Evolutionary conservation across 2,113 vertebrate genomes (phyloP).

Genomic region (Petromus typicus): DNA sequence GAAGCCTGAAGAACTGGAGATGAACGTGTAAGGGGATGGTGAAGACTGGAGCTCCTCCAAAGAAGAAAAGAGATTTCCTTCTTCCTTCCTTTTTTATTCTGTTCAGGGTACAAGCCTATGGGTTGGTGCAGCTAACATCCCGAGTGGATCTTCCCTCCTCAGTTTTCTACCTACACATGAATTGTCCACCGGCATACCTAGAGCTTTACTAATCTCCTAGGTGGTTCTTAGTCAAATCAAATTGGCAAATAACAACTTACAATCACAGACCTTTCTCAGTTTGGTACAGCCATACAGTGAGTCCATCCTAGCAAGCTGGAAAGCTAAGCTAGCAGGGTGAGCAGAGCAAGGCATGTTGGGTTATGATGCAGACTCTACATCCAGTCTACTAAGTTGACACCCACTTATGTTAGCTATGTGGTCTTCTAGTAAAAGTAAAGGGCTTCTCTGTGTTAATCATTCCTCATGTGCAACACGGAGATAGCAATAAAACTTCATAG

Average conservation of each 20-base stretch:
- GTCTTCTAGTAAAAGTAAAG: not conserved
- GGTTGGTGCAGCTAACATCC: not conserved
- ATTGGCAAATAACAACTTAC: not conserved
- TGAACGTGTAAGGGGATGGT: not conserved
- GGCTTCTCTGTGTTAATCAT: not conserved
- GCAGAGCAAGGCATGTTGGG: not conserved
- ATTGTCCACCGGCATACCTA: not conserved
- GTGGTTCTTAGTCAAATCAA: not conserved
- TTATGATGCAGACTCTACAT: not conserved
- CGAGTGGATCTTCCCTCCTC: not conserved
- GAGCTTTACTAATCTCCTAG: not conserved
- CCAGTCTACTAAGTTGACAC: not conserved
- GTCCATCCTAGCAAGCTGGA: not conserved
- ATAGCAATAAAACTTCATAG: not conserved
- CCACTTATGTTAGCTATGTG: not conserved
- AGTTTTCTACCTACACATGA: not conserved
- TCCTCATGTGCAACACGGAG: not conserved
- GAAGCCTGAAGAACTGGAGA: not conserved
- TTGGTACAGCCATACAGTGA: not conserved
- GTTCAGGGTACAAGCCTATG: not conserved
- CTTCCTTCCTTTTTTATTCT: not conserved
- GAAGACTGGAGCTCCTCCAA: not conserved
- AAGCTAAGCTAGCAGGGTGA: not conserved
- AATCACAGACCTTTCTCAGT: not conserved
- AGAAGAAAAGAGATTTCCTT: not conserved